These are phyloP conservation scores for Drosophila bocqueti DNA, from an alignment of 1,140 invertebrate genomes.

Conservation along the genomic window DNA sequence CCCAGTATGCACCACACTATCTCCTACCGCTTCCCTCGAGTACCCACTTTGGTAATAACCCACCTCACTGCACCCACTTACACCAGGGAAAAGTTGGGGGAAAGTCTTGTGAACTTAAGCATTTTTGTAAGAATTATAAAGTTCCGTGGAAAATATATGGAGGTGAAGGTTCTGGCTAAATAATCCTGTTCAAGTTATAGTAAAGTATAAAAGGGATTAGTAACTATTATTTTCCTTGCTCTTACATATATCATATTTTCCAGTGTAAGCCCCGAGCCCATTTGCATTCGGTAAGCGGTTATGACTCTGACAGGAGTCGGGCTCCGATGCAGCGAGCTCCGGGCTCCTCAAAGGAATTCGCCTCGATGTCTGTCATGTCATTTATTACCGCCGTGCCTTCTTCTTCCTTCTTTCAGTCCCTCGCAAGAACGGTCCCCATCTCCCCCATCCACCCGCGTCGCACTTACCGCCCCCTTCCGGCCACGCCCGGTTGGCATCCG, in stretches of 20 bases:
- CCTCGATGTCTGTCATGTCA: constrained; percentile 75
- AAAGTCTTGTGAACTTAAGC: background rate
- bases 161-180: too few relatives aligned
- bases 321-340: constrained; percentile 45
- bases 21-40: constrained; percentile 14
- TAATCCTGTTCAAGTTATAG: background rate
- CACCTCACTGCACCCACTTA: constrained; percentile 13
- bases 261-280: constrained; percentile 22
- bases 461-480: constrained; percentile 27
- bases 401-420: background rate
- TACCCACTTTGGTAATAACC: constrained; percentile 10
- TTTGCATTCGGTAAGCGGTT: constrained; percentile 77
- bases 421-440: background rate
- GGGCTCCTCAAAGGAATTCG: constrained; percentile 66
- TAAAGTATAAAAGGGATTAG: background rate
- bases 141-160: background rate
- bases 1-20: constrained; percentile 40
- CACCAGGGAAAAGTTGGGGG: background rate
- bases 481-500: constrained; percentile 49
- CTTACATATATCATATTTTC: background rate
- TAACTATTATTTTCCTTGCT: background rate
- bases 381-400: constrained; percentile 64
- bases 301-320: constrained; percentile 54
- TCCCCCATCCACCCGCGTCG: background rate
- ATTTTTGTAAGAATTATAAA: background rate